Evolutionary conservation across 2,888 invertebrate species (phyloP), one percentile per base, ranked within the genome.

Genomic region (Pinctada fucata): DNA sequence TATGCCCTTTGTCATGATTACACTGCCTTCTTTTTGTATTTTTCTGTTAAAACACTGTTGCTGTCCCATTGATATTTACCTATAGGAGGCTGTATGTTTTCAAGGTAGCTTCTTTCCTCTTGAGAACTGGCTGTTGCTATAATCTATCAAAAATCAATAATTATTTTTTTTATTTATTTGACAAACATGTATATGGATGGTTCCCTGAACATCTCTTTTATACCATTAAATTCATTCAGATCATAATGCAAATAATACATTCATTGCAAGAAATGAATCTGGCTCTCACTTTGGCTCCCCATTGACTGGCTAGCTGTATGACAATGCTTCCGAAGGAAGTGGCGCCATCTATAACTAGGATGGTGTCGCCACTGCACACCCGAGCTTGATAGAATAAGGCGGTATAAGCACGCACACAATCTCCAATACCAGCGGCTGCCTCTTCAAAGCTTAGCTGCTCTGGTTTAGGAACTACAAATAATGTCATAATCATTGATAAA

Each of bases 321-420:
- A 90, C 90, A 3, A 92, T 82, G 79, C 90, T 91, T n/a, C 93
- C 93, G 82, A 91, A 92, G 31, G 93, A 88, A 6, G 93, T 90
- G 0, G 93, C 93, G 5, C 93, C 93, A 88, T 93, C 92, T 63
- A 93, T 84, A 6, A 93, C 87, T 31, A 93, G 88, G 2, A 93
- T 91, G 73, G 92, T 91, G 82, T 93, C 93, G 4, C 93, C 93
- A 13, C 91, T 89, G 80, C 90, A 90, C 63, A 93, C 83, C 47
- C 90, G 88, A 0, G 91, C 93, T 71, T 92, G 90, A 82, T 93
- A 93, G 82, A 93, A 92, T 31, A 93, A 87, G 2, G 93, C 93
- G 71, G 93, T 93, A 87, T 93, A 93, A 0, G 93, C 93, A 79
- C 91, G 89, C 3, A 93, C 90, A 72, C 92, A 92, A 84, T 93